These are phyloP conservation scores for Scaptomyza polygonia DNA, from an alignment of 2,888 invertebrate species.

Conservation along the genomic window DNA sequence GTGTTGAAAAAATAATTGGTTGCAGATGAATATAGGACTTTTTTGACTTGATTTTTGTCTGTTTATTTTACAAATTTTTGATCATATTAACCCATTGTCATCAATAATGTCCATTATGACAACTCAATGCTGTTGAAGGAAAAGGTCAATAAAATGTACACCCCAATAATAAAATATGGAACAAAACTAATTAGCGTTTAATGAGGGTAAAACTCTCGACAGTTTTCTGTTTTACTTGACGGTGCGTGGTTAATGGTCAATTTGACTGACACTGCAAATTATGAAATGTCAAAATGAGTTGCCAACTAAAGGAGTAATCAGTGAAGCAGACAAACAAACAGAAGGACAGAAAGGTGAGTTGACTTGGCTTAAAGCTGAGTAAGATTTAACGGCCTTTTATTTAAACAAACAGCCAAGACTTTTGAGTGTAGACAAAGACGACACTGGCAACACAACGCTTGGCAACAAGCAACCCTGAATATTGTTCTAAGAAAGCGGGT, in stretches of 20 bases:
- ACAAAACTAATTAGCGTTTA: slow-evolving; percentile 67
- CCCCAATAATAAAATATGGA: neutral
- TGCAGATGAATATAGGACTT: neutral
- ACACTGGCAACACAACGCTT: slow-evolving; percentile 55
- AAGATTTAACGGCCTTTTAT: slow-evolving; percentile 46
- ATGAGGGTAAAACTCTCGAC: slow-evolving; percentile 57
- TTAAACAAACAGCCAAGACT: slow-evolving; percentile 52
- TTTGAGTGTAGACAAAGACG: slow-evolving; percentile 54
- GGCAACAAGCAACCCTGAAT: slow-evolving; percentile 45
- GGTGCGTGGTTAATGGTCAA: slow-evolving; percentile 16
- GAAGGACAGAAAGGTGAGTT: neutral
- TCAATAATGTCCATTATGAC: slow-evolving; percentile 9
- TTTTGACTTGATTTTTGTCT: too few species aligned
- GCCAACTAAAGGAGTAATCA: slow-evolving; percentile 14
- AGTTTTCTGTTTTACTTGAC: slow-evolving; percentile 32
- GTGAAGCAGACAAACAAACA: slow-evolving; percentile 9
- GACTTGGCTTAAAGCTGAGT: slow-evolving; percentile 46
- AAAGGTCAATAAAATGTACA: slow-evolving; percentile 50
- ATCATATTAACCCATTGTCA: slow-evolving; percentile 7
- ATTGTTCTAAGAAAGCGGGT: slow-evolving; percentile 15
- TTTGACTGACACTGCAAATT: slow-evolving; percentile 46
- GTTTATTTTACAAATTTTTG: neutral
- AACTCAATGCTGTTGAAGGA: slow-evolving; percentile 3
- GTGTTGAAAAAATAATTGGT: neutral
- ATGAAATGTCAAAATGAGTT: slow-evolving; percentile 30